A percentile compares a stretch with the other conserved stretches of the same genome.
Evolutionary conservation across 35 echinoderm and acorn worm genomes (phyloP).

Genomic region (Apostichopus parvimensis): DNA sequence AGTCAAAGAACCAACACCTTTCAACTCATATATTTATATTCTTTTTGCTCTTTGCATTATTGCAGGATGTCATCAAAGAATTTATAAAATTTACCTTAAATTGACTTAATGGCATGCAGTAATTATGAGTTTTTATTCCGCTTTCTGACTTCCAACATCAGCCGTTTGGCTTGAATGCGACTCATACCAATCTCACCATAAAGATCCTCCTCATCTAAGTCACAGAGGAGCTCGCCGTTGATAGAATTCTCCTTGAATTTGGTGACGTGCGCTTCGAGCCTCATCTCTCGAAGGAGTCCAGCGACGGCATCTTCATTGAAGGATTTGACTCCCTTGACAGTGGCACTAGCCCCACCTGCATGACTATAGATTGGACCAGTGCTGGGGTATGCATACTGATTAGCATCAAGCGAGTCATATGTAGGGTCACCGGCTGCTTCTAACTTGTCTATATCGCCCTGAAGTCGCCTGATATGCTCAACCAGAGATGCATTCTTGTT

Average conservation of each 20-base stretch:
- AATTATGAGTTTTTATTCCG: not conserved
- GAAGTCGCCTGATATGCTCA: slow-evolving; percentile 9
- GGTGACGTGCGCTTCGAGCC: not conserved
- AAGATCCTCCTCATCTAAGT: slow-evolving; percentile 8
- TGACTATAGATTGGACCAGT: not conserved
- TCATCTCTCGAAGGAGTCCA: not conserved
- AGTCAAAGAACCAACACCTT: too few species aligned
- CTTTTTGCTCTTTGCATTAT: too few species aligned
- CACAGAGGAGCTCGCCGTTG: slow-evolving; percentile 3
- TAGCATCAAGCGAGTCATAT: slow-evolving; percentile 9
- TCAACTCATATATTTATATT: too few species aligned
- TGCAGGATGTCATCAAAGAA: too few species aligned
- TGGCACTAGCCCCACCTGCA: not conserved
- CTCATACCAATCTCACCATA: slow-evolving; percentile 29
- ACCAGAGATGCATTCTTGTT: slow-evolving; percentile 7
- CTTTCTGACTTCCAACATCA: slow-evolving; percentile 33
- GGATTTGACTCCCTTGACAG: not conserved
- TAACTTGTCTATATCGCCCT: slow-evolving; percentile 1
- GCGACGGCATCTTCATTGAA: not conserved
- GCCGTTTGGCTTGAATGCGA: slow-evolving; percentile 31
- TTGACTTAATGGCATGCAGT: not conserved
- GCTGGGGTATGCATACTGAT: not conserved
- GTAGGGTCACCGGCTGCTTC: slow-evolving; percentile 11
- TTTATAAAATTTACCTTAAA: too few species aligned
- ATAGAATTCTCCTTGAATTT: slow-evolving; percentile 42